Percentiles rank a stretch among this genome's conserved stretches.
Evolutionary conservation across 2,797 vertebrate genomes (phyloP).

Genomic region (Australoheros facetus): DNA sequence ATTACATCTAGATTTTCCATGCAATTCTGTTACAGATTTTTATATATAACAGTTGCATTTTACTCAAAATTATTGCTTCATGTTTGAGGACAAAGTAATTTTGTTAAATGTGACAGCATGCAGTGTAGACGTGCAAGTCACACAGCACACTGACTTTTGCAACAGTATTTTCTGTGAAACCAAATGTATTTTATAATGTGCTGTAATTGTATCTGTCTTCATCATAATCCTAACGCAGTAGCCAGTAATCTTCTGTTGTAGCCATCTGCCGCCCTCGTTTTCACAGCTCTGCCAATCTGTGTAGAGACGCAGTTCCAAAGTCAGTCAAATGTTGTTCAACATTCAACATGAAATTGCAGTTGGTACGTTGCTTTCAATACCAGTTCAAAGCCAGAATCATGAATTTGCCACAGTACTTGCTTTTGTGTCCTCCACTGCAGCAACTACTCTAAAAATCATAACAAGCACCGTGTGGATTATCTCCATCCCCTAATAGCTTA

Average conservation of each 20-base stretch:
- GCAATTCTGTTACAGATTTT: no score
- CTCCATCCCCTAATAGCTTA: not conserved
- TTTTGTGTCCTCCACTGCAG: not conserved
- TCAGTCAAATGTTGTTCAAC: not conserved
- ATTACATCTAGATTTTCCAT: no score
- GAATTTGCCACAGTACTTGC: not conserved
- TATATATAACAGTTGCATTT: no score
- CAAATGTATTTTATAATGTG: not conserved
- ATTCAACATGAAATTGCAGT: not conserved
- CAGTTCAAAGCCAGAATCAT: not conserved
- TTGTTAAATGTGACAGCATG: not conserved
- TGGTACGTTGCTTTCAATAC: not conserved
- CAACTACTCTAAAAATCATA: constrained; percentile 2
- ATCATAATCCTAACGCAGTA: not conserved
- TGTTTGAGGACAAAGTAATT: no score
- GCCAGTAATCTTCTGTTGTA: not conserved
- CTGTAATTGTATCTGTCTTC: not conserved
- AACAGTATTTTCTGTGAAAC: not conserved
- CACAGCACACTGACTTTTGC: not conserved
- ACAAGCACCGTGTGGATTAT: not conserved
- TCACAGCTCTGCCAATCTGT: not conserved
- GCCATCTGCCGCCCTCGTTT: not conserved
- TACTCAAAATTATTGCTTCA: no score
- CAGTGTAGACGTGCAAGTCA: not conserved
- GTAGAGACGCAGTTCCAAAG: not conserved